These are phyloP conservation scores for Cynoglossus semilaevis DNA, from an alignment of 2,113 vertebrate genomes.

Conservation along the genomic window DNA sequence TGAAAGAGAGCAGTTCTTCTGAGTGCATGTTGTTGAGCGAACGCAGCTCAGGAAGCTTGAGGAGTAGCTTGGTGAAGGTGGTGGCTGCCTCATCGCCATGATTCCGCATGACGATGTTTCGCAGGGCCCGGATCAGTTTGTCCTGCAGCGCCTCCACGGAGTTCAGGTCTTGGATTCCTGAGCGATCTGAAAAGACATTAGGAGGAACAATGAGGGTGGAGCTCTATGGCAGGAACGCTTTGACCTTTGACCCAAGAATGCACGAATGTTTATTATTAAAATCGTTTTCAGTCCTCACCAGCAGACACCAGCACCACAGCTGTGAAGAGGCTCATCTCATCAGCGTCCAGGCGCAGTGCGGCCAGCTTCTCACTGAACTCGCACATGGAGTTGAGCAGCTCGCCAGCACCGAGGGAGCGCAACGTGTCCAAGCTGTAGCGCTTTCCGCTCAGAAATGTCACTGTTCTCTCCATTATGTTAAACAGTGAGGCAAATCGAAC, in stretches of 20 bases:
- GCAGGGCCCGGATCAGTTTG: constrained; percentile 89
- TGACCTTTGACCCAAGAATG: too few species aligned
- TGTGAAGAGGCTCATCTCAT: constrained; percentile 96
- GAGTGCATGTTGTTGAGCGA: constrained; percentile 99
- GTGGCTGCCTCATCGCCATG: constrained; percentile 89
- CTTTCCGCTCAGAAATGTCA: constrained; percentile 94
- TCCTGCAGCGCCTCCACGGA: constrained; percentile 95
- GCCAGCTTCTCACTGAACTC: constrained; percentile 97
- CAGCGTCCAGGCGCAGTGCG: constrained; percentile 85
- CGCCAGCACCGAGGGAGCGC: constrained; percentile 88
- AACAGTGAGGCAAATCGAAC: constrained; percentile 94
- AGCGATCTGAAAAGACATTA: constrained; percentile 81
- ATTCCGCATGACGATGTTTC: constrained; percentile 93
- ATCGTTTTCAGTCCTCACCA: constrained; percentile 75
- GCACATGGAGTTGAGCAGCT: constrained; percentile 95
- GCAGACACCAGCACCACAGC: constrained; percentile 96
- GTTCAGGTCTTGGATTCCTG: constrained; percentile 90
- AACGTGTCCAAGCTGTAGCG: constrained; percentile 89
- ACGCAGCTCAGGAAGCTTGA: constrained; percentile 95
- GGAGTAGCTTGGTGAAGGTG: constrained; percentile 95
- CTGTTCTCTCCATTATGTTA: constrained; percentile 87
- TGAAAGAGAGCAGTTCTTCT: constrained; percentile 96
- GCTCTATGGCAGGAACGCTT: too few species aligned
- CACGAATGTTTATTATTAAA: not conserved
- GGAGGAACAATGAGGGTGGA: not conserved